Conservation (phyloP, 2,888 invertebrate genomes). For the Malacosoma neustria region DNA sequence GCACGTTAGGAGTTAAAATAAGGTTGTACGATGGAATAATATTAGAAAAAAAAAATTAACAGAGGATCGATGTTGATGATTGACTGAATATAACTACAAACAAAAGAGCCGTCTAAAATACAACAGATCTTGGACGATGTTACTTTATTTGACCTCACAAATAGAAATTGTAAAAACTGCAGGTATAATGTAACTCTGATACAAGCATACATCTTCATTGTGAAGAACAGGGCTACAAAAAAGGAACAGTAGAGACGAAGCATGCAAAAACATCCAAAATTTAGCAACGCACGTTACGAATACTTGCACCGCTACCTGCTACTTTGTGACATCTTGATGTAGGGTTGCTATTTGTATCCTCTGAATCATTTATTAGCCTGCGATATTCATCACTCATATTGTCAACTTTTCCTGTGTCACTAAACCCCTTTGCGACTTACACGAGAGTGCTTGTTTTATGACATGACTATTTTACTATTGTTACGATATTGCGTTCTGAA, state of each 20-base stretch:
- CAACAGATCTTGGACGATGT: too few species aligned
- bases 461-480: too few species aligned
- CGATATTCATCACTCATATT: conserved; percentile 8
- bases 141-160: too few species aligned
- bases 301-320: conserved; percentile 61
- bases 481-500: too few species aligned
- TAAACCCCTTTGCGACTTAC: not conserved
- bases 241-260: conserved; percentile 34
- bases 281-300: conserved; percentile 49
- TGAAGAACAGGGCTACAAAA: conserved; percentile 26
- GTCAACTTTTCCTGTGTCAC: conserved; percentile 1
- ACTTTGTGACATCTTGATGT: conserved; percentile 66
- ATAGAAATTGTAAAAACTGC: too few species aligned
- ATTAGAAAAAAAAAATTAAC: too few species aligned
- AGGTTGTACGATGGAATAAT: too few species aligned
- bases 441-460: not conserved
- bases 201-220: conserved; percentile 45
- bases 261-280: conserved; percentile 60
- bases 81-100: too few species aligned
- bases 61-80: too few species aligned
- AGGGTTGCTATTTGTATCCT: conserved; percentile 42
- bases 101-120: too few species aligned
- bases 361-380: conserved; percentile 28
- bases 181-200: too few species aligned
- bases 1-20: too few species aligned